Evolutionary conservation across 2,888 invertebrate species (phyloP), one percentile per base, ranked within the genome.

Genomic region (Eristalis intricaria): DNA sequence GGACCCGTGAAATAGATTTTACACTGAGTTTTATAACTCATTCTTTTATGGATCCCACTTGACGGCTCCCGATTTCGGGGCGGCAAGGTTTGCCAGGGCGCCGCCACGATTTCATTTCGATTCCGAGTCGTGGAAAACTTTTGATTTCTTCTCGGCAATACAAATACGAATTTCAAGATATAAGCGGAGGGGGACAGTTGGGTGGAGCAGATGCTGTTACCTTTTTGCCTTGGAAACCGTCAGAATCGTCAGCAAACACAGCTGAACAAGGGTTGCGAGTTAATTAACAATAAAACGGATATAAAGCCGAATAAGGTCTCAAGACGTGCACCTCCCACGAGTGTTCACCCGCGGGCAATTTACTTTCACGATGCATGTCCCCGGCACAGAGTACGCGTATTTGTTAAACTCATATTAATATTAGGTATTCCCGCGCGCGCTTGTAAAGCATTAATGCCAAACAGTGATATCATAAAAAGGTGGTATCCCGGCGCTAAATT

Each of bases 211-310:
- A 13, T 10, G 38, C n/a, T 50, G 58, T 58, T 69, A 58, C 40
- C 58, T 58, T 69, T 69, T 15, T 58, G 13, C 22, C 2, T 35
- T 13, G 15, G 50, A 10, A 8, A 1, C 58, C 7, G 13, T 58
- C 56, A 19, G 7, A 69, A 56, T 22, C 7, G 29, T 35, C 11
- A 58, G 23, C 26, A 58, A 69, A 58, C 22, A 58, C 19, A 69
- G 32, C 43, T 26, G 43, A n/a, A 43, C n/a, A 66, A 64, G 35
- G 22, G 13, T 13, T 66, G 40, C 7, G 40, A 32, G 71, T 71
- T 71, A 71, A 71, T 71, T 71, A 71, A 71, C 40, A 71, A 63
- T 61, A 61, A 61, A 71, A 29, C 15, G 43, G 43, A n/a, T 43
- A 71, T 71, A 71, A 61, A 71, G 61, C 19, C 60, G 40, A 71